Base-by-base conservation (phyloP, 2,888 invertebrate genomes). In the Amiota communis region DNA sequence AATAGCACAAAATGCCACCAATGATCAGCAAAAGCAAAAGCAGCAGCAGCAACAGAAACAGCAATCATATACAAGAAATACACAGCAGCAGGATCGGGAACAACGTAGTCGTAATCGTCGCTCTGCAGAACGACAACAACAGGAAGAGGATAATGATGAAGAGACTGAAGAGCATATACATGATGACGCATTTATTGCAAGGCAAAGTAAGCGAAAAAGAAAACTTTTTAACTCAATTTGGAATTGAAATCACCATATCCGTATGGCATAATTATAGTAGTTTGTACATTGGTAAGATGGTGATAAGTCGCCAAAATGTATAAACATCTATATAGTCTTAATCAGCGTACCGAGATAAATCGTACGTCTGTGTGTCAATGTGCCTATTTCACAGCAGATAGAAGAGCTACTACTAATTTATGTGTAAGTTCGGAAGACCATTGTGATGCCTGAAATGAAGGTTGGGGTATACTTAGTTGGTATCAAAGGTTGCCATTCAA, bases 131-230 rank as follows among this genome's bases (percentile, higher is more conserved):
- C 63, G n/a, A 23, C 13, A 10, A 63, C 4, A 23, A 63, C 11
- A 67, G n/a, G 76, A 74, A 12, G 71, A 78, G 8, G 72, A 77
- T n/a, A n/a, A n/a, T n/a, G n/a, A n/a, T 6, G 79, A 81, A 1
- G 81, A 86, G 56, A 73, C 79, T 1, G 86, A 85, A 61, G 88
- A 88, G 75, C 78, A 80, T 3, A 80, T 85, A 20, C 73, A 74
- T 13, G 74, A 77, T 11, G 82, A 87, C 74, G 82, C 81, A 0
- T 88, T 88, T 59, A 81, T 88, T 1, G 81, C 80, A 9, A 79
- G 79, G 11, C 86, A 84, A 75, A 81, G 88, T 88, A 74, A 74
- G 76, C 51, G 11, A 12, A 15, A 1, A 0, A 56, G 10, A 1
- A 10, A 13, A 11, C 2, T 23, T 23, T 3, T 2, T 23, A 2